These are phyloP conservation scores for Thecophora atra DNA, from an alignment of 2,888 invertebrate genomes.

Conservation along the genomic window DNA sequence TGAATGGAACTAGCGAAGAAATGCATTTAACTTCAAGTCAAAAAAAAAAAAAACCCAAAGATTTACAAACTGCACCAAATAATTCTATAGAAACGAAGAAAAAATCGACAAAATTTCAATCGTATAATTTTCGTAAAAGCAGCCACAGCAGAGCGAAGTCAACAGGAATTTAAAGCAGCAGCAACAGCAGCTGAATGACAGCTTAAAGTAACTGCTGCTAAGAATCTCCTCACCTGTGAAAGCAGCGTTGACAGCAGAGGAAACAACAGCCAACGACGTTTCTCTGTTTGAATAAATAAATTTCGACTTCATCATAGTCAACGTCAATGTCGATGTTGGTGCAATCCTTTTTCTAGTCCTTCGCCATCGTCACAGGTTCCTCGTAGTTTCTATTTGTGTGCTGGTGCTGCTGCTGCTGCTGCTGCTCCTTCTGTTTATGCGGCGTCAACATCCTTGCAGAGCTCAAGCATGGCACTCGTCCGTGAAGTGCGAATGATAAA, in stretches of 20 bases:
- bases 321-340: slow-evolving; percentile 10
- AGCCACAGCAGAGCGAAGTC: too few relatives aligned
- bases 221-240: too few relatives aligned
- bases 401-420: background rate
- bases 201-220: too few relatives aligned
- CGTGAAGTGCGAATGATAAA: slow-evolving; percentile 43
- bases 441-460: slow-evolving; percentile 2
- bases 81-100: too few relatives aligned
- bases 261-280: background rate
- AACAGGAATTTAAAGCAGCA: too few relatives aligned
- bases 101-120: too few relatives aligned
- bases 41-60: too few relatives aligned
- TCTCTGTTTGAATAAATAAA: slow-evolving; percentile 19
- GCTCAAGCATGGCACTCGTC: slow-evolving; percentile 34
- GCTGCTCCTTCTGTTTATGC: background rate
- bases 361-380: background rate
- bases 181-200: too few relatives aligned
- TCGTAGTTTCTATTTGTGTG: background rate
- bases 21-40: slow-evolving; percentile 7
- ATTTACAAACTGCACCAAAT: too few relatives aligned
- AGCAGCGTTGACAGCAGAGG: too few relatives aligned
- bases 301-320: slow-evolving; percentile 26
- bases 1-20: slow-evolving; percentile 34
- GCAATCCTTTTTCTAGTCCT: background rate
- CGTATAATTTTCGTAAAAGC: too few relatives aligned